Percentiles rank a stretch among this genome's conserved stretches.
Conservation (phyloP, 53 echinoderm and acorn worm species). For the Paracentrotus lividus region DNA sequence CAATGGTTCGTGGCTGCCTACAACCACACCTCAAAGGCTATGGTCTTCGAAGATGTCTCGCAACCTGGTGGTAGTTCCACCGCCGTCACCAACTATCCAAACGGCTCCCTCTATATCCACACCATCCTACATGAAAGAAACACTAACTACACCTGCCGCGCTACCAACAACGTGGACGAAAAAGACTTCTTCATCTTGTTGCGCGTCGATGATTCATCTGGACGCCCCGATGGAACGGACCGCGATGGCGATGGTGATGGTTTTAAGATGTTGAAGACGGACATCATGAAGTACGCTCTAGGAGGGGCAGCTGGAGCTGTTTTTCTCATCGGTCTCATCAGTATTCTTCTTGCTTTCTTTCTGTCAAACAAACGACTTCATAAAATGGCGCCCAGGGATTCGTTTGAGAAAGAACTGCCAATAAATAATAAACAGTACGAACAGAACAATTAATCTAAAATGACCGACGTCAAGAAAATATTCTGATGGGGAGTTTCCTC, state of each 20-base stretch:
- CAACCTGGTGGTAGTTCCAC: background rate
- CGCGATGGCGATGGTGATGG: background rate
- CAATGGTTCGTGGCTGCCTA: slow-evolving; percentile 25
- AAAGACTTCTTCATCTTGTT: slow-evolving; percentile 34
- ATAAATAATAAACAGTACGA: background rate
- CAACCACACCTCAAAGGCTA: slow-evolving; percentile 10
- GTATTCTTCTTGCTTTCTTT: slow-evolving; percentile 33
- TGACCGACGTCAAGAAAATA: background rate
- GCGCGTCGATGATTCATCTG: background rate
- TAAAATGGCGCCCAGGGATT: background rate
- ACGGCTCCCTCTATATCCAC: slow-evolving; percentile 33
- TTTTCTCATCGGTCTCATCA: slow-evolving; percentile 38
- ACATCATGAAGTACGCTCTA: slow-evolving; percentile 34
- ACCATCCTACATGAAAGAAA: background rate
- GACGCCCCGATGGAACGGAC: background rate
- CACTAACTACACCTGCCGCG: slow-evolving; percentile 58
- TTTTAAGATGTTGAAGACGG: background rate
- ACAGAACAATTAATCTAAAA: background rate
- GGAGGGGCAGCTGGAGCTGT: slow-evolving; percentile 48
- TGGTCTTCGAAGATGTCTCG: slow-evolving; percentile 25
- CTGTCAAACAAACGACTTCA: slow-evolving; percentile 24
- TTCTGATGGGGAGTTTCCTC: too few species aligned
- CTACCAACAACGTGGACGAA: slow-evolving; percentile 60
- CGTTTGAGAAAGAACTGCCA: background rate
- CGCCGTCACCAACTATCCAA: background rate